Evolutionary conservation across 2,888 invertebrate species (phyloP).

Genomic region (Drosophila koepferae): DNA sequence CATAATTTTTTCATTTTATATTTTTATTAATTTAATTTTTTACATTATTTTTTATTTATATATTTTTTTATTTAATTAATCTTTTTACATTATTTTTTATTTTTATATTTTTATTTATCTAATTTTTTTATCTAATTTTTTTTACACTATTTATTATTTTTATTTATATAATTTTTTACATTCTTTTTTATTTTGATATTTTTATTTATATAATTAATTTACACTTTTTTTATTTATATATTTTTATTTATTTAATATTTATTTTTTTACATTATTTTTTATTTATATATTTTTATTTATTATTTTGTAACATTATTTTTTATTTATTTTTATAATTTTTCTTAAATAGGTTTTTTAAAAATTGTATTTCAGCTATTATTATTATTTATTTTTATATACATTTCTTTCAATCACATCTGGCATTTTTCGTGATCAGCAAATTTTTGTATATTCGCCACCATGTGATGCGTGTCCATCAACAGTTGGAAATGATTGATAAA

Average conservation of each 20-base stretch:
- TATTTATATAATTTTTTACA: neutral
- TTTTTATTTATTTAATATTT: neutral
- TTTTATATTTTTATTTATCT: no score
- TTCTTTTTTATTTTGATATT: neutral
- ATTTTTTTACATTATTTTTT: neutral
- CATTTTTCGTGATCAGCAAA: neutral
- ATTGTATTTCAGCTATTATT: no score
- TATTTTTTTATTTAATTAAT: no score
- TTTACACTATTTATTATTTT: no score
- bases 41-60: no score
- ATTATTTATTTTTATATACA: neutral
- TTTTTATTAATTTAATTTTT: neutral
- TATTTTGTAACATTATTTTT: no score
- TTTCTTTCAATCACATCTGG: conserved; percentile 6
- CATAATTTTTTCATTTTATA: neutral
- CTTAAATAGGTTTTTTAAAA: no score
- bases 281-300: neutral
- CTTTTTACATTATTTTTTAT: no score
- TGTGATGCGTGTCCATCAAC: conserved; percentile 50
- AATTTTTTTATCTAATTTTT: no score
- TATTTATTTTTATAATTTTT: no score
- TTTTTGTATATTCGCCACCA: conserved; percentile 28
- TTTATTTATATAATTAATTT: no score
- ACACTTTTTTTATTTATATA: no score
- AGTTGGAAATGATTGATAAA: conserved; percentile 61